Percentiles rank a stretch among this genome's conserved stretches.
Evolutionary conservation across 2,113 vertebrate genomes (phyloP).

Genomic region (Penelope pileata): DNA sequence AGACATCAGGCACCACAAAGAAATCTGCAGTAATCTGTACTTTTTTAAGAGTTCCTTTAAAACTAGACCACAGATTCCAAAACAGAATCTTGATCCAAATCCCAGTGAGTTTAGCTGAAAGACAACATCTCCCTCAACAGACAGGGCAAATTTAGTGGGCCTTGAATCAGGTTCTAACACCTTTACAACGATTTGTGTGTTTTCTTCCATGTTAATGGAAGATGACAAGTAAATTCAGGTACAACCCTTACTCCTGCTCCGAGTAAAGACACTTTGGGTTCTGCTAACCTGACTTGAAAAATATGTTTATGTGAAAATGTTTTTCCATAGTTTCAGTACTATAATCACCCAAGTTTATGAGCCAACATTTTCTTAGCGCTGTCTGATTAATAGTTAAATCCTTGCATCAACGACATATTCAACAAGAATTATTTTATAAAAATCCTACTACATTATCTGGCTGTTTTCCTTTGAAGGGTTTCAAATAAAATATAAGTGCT

Average conservation of each 20-base stretch:
- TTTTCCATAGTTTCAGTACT: neutral
- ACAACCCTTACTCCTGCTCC: neutral
- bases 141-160: neutral
- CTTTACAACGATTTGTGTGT: neutral
- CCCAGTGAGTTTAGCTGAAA: neutral
- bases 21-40: conserved; percentile 8
- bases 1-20: conserved; percentile 21
- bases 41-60: conserved; percentile 22
- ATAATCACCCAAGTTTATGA: neutral
- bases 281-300: neutral
- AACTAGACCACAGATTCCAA: conserved; percentile 17
- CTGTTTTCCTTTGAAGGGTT: neutral
- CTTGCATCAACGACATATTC: neutral
- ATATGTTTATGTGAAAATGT: neutral
- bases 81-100: neutral
- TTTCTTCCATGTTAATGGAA: neutral
- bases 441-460: neutral
- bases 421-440: neutral
- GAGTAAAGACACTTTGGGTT: neutral
- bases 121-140: neutral
- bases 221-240: neutral
- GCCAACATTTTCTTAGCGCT: neutral
- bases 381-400: neutral
- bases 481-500: neutral
- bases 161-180: neutral